Evolutionary conservation across 2,113 vertebrate genomes (phyloP).

Genomic region (Pagrus major): DNA sequence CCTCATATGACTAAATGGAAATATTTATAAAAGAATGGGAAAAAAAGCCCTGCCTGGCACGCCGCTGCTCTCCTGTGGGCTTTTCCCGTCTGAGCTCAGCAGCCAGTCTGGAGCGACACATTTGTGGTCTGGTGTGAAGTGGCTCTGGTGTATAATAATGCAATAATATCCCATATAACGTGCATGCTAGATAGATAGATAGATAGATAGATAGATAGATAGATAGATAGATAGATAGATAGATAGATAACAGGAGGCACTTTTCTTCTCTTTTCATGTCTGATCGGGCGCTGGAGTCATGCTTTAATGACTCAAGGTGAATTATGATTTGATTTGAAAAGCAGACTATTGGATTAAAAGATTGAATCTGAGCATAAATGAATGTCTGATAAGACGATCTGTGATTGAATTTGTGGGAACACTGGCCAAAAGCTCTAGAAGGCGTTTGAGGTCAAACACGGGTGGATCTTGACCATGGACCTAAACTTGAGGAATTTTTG

Average conservation of each 20-base stretch:
- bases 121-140: constrained; percentile 63
- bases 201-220: too few relatives aligned
- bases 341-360: neutral
- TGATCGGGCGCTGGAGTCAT: neutral
- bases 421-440: too few relatives aligned
- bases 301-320: neutral
- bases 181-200: neutral
- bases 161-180: constrained; percentile 4
- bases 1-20: constrained; percentile 45
- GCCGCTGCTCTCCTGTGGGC: constrained; percentile 32
- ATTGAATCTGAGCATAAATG: neutral
- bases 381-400: neutral
- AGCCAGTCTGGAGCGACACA: constrained; percentile 32
- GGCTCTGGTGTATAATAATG: constrained; percentile 25
- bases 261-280: too few relatives aligned
- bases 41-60: neutral
- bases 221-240: neutral
- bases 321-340: neutral
- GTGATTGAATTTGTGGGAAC: neutral
- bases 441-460: neutral
- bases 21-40: constrained; percentile 16
- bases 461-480: neutral
- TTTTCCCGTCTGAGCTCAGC: constrained; percentile 78
- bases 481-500: neutral
- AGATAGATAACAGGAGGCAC: neutral